A percentile compares a stretch with the other conserved stretches of the same genome.
Evolutionary conservation across 2,888 invertebrate species (phyloP).

Genomic region (Hyposoter didymator): DNA sequence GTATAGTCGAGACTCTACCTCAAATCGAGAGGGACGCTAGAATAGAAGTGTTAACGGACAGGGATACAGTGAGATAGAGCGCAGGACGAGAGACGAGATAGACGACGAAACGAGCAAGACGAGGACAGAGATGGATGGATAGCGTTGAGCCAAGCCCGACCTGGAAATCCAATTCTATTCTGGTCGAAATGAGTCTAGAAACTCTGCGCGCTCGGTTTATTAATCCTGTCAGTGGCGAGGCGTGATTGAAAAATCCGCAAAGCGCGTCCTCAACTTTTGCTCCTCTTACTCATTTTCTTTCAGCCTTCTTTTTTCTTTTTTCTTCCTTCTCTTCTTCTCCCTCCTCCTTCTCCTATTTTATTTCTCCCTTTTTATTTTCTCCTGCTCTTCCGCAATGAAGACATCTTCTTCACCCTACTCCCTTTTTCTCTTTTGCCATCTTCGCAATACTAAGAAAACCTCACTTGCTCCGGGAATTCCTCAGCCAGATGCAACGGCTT

Average conservation of each 20-base stretch:
- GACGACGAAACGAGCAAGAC: conserved; percentile 50
- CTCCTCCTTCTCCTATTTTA: neutral
- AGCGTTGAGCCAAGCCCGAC: conserved; percentile 69
- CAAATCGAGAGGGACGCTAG: conserved; percentile 48
- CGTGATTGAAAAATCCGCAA: conserved; percentile 82
- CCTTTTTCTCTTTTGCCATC: conserved; percentile 1
- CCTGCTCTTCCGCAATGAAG: conserved; percentile 29
- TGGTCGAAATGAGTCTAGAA: conserved; percentile 82
- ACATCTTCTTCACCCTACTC: conserved; percentile 22
- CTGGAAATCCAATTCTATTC: conserved; percentile 83
- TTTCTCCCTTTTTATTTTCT: conserved; percentile 2
- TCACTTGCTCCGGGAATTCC: neutral
- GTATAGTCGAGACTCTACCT: conserved; percentile 31
- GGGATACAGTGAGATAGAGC: conserved; percentile 61
- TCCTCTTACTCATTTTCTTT: conserved; percentile 26
- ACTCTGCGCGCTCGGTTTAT: conserved; percentile 78
- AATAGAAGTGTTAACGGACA: conserved; percentile 66
- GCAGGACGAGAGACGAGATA: conserved; percentile 39
- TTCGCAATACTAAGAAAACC: conserved; percentile 10
- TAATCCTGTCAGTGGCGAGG: conserved; percentile 80
- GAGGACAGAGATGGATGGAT: conserved; percentile 38
- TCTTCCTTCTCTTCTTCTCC: conserved; percentile 13
- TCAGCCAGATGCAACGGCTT: neutral
- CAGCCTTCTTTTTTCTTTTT: neutral
- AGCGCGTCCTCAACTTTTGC: conserved; percentile 69